A percentile compares a stretch with the other conserved stretches of the same genome.
Conservation (phyloP, 1,140 invertebrate genomes). For the Sinella curviseta region DNA sequence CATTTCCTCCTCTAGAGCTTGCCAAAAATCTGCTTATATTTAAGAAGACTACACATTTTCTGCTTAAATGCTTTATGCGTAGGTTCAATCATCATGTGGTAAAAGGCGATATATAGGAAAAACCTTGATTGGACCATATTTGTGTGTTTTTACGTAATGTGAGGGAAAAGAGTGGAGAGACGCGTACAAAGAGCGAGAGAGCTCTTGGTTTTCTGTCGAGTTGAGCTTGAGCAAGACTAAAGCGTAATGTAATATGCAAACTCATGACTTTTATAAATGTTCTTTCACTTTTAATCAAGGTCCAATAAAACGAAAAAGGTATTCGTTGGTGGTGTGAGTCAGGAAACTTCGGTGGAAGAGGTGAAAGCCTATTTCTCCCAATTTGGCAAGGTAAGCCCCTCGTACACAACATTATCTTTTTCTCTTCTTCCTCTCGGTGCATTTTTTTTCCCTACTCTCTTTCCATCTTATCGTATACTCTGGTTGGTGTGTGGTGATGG, state of each 20-base stretch:
- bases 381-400: conserved; percentile 73
- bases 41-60: neutral
- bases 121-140: too few relatives aligned
- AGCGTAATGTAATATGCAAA: conserved; percentile 12
- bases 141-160: too few relatives aligned
- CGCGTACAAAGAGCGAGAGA: too few relatives aligned
- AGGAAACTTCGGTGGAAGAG: conserved; percentile 86
- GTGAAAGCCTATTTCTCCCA: conserved; percentile 88
- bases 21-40: neutral
- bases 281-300: conserved; percentile 57
- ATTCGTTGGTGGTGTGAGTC: conserved; percentile 86
- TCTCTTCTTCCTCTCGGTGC: neutral
- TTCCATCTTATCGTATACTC: neutral
- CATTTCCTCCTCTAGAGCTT: too few relatives aligned
- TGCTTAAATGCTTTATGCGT: neutral
- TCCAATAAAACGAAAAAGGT: conserved; percentile 85
- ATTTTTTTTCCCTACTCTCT: neutral
- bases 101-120: neutral
- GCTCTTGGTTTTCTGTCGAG: too few relatives aligned
- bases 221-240: neutral
- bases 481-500: neutral
- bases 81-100: neutral
- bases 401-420: neutral
- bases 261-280: conserved; percentile 28
- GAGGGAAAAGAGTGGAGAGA: too few relatives aligned